These are phyloP conservation scores for Spodoptera litura DNA, from an alignment of 1,140 invertebrate genomes.

Conservation along the genomic window DNA sequence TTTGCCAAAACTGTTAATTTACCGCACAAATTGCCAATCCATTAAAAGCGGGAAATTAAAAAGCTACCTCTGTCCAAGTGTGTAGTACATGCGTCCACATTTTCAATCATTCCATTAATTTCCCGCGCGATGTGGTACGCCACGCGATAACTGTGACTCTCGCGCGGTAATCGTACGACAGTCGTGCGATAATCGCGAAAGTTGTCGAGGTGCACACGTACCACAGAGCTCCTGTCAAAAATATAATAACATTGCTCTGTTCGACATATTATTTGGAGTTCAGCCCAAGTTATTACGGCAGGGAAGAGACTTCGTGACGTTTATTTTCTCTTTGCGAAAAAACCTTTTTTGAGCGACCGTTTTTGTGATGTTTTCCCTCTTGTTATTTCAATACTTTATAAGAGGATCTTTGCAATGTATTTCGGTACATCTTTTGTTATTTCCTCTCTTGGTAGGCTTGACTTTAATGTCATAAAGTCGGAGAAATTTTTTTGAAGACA, in stretches of 20 bases:
- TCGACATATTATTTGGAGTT: not conserved
- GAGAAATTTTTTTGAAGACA: conserved; percentile 11
- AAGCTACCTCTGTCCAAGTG: conserved; percentile 25
- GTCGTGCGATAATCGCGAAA: not conserved
- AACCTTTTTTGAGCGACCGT: not conserved
- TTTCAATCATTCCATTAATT: conserved; percentile 34
- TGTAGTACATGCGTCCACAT: conserved; percentile 1
- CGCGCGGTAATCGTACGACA: conserved; percentile 1
- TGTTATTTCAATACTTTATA: conserved; percentile 22
- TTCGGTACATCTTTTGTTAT: conserved; percentile 8
- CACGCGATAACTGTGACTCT: conserved; percentile 5
- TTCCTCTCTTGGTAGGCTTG: conserved; percentile 4
- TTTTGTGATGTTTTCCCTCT: not conserved
- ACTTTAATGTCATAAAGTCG: conserved; percentile 1
- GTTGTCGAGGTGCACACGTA: not conserved
- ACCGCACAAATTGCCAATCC: not conserved
- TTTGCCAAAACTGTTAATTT: not conserved
- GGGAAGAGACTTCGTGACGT: not conserved
- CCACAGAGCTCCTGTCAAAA: not conserved
- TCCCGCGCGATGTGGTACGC: conserved; percentile 1
- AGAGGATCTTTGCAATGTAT: conserved; percentile 19
- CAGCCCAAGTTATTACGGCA: not conserved
- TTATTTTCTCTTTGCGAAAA: conserved; percentile 1
- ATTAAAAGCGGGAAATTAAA: conserved; percentile 23
- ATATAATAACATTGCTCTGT: not conserved